Conservation (phyloP, 92 coral and sea anemone species). For the Porites cylindrica region DNA sequence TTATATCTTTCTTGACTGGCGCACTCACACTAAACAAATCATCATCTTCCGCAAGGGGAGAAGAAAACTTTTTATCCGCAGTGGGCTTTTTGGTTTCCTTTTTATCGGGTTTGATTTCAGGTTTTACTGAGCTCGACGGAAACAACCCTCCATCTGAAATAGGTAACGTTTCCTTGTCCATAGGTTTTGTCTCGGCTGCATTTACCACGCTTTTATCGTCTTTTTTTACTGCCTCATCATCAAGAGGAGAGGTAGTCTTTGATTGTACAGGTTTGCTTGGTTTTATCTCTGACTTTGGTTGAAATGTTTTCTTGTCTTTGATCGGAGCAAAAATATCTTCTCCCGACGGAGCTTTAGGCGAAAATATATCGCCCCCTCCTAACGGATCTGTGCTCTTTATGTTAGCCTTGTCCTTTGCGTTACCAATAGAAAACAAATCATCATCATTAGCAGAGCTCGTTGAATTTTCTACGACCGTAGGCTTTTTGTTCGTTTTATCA, state of each 20-base stretch:
- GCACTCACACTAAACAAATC: conserved; percentile 71
- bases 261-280: conserved; percentile 17
- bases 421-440: conserved; percentile 47
- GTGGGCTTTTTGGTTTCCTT: conserved; percentile 26
- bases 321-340: conserved; percentile 27
- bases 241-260: conserved; percentile 46
- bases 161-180: conserved; percentile 14
- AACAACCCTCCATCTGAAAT: conserved; percentile 54
- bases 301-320: conserved; percentile 9
- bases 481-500: conserved; percentile 2
- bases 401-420: conserved; percentile 15
- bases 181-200: conserved; percentile 15
- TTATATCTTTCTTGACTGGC: conserved; percentile 41
- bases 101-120: conserved; percentile 23
- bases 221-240: conserved; percentile 24
- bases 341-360: background rate
- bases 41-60: conserved; percentile 69
- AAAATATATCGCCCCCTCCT: background rate
- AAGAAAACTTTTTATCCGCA: conserved; percentile 2
- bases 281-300: conserved; percentile 7
- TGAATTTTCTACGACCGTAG: background rate
- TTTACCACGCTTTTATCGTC: conserved; percentile 9
- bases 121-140: conserved; percentile 18
- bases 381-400: conserved; percentile 11
- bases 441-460: conserved; percentile 38